phyloP scores from a whole-genome alignment of 2,797 vertebrate genomes.

The Microcaecilia unicolor region DNA sequence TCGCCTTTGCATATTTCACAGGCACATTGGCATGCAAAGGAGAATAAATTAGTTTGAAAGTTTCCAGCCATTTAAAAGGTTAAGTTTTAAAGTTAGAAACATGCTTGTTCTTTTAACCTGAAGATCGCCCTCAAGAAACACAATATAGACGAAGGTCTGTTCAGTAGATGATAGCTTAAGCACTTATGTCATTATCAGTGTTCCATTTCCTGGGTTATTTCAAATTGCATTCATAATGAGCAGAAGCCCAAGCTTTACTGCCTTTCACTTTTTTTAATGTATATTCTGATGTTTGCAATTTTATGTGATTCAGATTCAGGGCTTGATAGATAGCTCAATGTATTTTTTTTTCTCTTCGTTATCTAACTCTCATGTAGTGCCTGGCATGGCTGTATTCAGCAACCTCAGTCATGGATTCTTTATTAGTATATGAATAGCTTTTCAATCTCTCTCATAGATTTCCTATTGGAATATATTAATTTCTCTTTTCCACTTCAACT shows the following conservation, averaged over 20 bases:
- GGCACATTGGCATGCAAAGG: conserved; percentile 3
- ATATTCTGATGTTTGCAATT: conserved; percentile 15
- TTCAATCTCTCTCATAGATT: too few relatives aligned
- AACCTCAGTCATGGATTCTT: too few relatives aligned
- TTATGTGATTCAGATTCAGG: conserved; percentile 15
- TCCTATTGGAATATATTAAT: too few relatives aligned
- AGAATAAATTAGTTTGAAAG: conserved; percentile 9
- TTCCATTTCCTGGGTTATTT: conserved; percentile 11
- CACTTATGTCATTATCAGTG: conserved; percentile 7
- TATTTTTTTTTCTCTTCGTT: background rate
- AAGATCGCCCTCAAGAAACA: conserved; percentile 5
- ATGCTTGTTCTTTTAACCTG: conserved; percentile 13
- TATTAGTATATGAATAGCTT: too few relatives aligned
- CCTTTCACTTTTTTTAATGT: conserved; percentile 7
- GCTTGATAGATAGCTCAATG: background rate
- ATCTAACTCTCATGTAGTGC: background rate
- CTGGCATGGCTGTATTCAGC: too few relatives aligned
- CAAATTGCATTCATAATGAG: conserved; percentile 9
- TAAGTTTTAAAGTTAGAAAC: conserved; percentile 8
- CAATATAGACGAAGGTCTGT: background rate
- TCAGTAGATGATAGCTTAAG: conserved; percentile 12
- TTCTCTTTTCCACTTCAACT: too few relatives aligned
- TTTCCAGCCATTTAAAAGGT: conserved; percentile 6
- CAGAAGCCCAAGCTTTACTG: background rate
- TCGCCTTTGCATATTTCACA: background rate